Conservation (phyloP, 2,113 vertebrate genomes). For the Hoplias malabaricus region DNA sequence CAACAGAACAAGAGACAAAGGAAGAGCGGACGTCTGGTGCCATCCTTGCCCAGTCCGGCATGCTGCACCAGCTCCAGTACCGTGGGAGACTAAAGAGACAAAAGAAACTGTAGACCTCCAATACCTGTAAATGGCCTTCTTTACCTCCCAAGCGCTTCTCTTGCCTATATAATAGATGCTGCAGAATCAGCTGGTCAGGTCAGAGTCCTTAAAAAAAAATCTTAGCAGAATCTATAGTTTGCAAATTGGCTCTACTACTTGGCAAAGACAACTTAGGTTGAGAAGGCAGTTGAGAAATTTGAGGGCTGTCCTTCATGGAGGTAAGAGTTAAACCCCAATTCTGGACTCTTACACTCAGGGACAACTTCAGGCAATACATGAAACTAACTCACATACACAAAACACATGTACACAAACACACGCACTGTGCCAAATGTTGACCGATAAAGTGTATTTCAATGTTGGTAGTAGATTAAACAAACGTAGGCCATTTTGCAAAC, state of each 20-base stretch:
- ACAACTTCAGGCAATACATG: slow-evolving; percentile 10
- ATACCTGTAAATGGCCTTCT: slow-evolving; percentile 26
- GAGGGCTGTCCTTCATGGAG: background rate
- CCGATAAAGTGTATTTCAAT: background rate
- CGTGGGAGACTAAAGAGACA: slow-evolving; percentile 51
- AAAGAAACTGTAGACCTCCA: background rate
- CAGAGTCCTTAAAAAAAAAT: background rate
- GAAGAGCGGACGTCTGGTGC: slow-evolving; percentile 56
- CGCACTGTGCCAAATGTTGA: slow-evolving; percentile 21
- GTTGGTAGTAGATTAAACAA: background rate
- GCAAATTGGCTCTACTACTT: background rate
- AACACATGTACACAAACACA: slow-evolving; percentile 15
- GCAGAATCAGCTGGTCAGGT: background rate
- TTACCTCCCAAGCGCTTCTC: slow-evolving; percentile 6
- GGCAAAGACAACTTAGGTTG: background rate
- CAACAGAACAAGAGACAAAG: slow-evolving; percentile 32
- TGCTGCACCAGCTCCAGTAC: slow-evolving; percentile 69
- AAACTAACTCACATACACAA: background rate
- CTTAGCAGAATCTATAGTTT: background rate
- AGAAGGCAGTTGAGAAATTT: background rate
- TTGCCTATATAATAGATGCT: background rate
- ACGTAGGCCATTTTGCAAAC: background rate
- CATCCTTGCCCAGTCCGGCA: slow-evolving; percentile 56
- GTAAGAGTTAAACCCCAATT: slow-evolving; percentile 4
- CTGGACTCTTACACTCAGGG: slow-evolving; percentile 11